Evolutionary conservation across 2,797 vertebrate genomes (phyloP).

Genomic region (Leontocebus nigricollis): DNA sequence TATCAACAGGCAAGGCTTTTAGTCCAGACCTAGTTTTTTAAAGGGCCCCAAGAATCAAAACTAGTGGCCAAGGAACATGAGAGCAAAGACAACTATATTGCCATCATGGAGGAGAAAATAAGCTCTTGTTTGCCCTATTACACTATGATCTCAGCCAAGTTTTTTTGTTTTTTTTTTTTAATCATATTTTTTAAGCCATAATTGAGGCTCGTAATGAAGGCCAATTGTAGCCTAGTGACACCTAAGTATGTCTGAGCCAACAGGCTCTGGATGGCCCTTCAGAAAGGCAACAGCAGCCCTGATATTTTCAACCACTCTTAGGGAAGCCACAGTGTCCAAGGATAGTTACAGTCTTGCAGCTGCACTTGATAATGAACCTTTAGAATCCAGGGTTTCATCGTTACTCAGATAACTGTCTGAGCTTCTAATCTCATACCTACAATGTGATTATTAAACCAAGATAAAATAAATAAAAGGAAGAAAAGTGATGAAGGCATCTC

Average conservation of each 20-base stretch:
- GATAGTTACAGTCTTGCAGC: not conserved
- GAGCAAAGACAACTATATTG: not conserved
- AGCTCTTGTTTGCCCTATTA: not conserved
- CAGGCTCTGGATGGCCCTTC: not conserved
- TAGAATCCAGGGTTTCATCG: not conserved
- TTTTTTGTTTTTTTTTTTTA: conserved; percentile 31
- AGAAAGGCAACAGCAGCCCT: not conserved
- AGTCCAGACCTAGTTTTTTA: not conserved
- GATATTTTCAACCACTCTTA: not conserved
- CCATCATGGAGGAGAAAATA: not conserved
- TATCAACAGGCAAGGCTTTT: not conserved
- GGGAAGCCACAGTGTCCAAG: not conserved
- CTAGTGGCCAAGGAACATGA: not conserved
- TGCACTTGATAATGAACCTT: not conserved
- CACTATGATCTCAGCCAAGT: not conserved
- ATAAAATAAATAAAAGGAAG: not conserved
- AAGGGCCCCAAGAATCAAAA: not conserved
- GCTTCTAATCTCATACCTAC: not conserved
- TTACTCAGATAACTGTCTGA: not conserved
- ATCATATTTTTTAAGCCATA: conserved; percentile 48
- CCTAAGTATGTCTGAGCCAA: conserved; percentile 34
- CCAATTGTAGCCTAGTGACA: conserved; percentile 35
- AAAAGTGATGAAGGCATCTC: not conserved
- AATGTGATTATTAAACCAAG: conserved; percentile 2
- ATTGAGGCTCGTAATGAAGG: conserved; percentile 19